Evolutionary conservation across 2,797 vertebrate species (phyloP).

Genomic region (Calcarius lapponicus): DNA sequence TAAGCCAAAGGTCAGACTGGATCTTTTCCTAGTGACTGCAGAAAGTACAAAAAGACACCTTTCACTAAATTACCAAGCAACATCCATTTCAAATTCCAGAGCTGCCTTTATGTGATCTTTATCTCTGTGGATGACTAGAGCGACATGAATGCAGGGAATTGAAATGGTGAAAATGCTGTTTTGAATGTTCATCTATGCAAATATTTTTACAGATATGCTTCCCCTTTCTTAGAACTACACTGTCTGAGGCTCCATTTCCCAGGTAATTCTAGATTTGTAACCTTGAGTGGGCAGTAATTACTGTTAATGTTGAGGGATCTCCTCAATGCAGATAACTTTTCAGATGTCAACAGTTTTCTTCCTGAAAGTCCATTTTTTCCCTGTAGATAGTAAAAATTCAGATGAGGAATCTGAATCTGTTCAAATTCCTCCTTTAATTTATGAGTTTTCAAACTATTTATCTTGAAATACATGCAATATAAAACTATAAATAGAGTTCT

Average conservation of each 20-base stretch:
- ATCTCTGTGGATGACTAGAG: neutral
- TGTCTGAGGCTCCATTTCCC: neutral
- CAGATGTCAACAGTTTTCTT: neutral
- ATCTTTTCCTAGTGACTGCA: neutral
- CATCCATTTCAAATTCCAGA: neutral
- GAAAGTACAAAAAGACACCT: neutral
- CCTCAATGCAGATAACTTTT: neutral
- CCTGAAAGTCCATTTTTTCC: neutral
- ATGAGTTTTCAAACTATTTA: neutral
- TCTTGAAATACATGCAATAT: neutral
- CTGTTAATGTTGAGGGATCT: neutral
- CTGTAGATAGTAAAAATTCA: neutral
- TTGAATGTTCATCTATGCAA: neutral
- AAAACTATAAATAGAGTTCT: neutral
- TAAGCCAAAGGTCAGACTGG: conserved; percentile 32
- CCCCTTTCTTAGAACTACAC: neutral
- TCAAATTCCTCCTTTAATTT: conserved; percentile 34
- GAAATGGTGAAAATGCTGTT: neutral
- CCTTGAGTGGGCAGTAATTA: neutral
- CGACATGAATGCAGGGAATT: neutral
- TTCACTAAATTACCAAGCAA: neutral
- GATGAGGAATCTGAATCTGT: neutral
- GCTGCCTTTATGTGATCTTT: neutral
- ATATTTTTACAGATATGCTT: neutral
- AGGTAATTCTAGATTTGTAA: neutral